phyloP scores from a whole-genome alignment of 2,113 vertebrate genomes.

The Elgaria multicarinata region DNA sequence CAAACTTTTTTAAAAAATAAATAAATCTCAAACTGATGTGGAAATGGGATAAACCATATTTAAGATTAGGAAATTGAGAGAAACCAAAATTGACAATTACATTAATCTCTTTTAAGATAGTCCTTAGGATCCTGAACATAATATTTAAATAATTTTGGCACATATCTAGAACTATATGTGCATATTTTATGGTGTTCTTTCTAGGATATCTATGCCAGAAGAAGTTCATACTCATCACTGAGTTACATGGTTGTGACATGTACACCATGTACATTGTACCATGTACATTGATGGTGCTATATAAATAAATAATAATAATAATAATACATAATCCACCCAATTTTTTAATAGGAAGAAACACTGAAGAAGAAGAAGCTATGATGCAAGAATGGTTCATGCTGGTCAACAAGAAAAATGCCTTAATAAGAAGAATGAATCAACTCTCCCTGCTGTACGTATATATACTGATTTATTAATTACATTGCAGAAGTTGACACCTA shows the following conservation, averaged over 20 bases:
- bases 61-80: too few relatives aligned
- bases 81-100: too few relatives aligned
- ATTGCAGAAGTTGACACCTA: constrained; percentile 4
- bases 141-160: neutral
- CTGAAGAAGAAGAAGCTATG: constrained; percentile 98
- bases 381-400: constrained; percentile 99
- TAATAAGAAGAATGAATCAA: constrained; percentile 98
- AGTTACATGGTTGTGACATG: too few relatives aligned
- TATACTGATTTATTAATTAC: neutral
- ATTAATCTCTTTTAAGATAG: too few relatives aligned
- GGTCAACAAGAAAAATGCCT: constrained; percentile 99
- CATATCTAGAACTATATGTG: neutral
- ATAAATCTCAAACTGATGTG: too few relatives aligned
- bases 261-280: too few relatives aligned
- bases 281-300: too few relatives aligned
- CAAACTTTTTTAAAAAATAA: too few relatives aligned
- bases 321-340: constrained; percentile 31
- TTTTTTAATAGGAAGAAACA: constrained; percentile 90
- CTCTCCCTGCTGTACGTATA: constrained; percentile 95
- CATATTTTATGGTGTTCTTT: neutral
- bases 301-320: too few relatives aligned
- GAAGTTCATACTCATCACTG: neutral
- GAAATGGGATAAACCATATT: too few relatives aligned
- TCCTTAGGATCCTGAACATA: neutral
- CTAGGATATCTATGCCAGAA: neutral